phyloP scores from a whole-genome alignment of 1,140 invertebrate species.

The Drosophila navojoa region DNA sequence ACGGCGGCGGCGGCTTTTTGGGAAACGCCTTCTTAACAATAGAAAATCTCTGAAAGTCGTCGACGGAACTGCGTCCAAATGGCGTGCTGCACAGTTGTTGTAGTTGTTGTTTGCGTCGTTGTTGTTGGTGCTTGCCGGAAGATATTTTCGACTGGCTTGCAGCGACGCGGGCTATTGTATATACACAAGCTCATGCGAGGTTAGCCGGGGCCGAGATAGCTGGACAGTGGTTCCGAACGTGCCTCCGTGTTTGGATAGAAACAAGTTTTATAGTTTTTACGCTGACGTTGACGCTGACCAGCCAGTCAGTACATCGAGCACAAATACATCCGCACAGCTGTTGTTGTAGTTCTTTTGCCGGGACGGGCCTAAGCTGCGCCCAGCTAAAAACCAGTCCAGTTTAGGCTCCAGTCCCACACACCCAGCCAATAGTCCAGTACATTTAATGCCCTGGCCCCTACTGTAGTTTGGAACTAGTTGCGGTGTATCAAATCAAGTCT shows the following conservation, averaged over 20 bases:
- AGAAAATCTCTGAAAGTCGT: conserved; percentile 49
- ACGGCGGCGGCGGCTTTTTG: conserved; percentile 33
- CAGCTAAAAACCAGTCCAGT: conserved; percentile 18
- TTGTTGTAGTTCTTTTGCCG: conserved; percentile 39
- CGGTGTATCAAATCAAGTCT: conserved; percentile 51
- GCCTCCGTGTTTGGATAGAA: conserved; percentile 48
- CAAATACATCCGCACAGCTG: conserved; percentile 33
- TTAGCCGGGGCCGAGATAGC: not conserved
- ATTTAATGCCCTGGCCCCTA: conserved; percentile 24
- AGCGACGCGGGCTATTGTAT: conserved; percentile 20
- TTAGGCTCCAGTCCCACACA: conserved; percentile 19
- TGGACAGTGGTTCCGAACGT: conserved; percentile 31
- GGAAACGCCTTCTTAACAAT: conserved; percentile 50
- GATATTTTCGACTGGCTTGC: conserved; percentile 48
- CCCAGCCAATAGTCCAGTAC: conserved; percentile 33
- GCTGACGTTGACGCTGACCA: conserved; percentile 23
- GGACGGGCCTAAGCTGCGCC: conserved; percentile 30
- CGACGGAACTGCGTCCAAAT: conserved; percentile 48
- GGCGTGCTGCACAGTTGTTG: conserved; percentile 33
- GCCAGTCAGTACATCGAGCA: conserved; percentile 16
- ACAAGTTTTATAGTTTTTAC: conserved; percentile 56
- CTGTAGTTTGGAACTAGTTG: conserved; percentile 53
- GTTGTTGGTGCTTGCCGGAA: conserved; percentile 42
- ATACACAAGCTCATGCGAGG: not conserved
- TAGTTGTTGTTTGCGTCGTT: conserved; percentile 21